Percentiles rank a stretch among this genome's conserved stretches.
Conservation (phyloP, 2,888 invertebrate species). For the Diarsia mendica region DNA sequence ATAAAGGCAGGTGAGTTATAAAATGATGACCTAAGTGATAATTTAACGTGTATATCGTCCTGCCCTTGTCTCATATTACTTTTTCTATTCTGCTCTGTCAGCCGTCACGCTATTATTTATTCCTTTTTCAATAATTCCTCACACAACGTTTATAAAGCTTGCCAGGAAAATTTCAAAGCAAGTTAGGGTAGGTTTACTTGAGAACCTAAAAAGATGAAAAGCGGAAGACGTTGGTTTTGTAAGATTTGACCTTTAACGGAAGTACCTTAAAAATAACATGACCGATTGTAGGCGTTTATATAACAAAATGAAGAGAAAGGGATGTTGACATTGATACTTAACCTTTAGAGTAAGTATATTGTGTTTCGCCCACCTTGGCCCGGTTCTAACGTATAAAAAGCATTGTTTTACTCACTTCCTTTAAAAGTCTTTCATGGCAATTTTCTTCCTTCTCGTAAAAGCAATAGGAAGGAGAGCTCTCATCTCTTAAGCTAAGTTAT, state of each 20-base stretch:
- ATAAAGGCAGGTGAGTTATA: not conserved
- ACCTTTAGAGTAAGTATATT: conserved; percentile 16
- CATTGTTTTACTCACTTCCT: conserved; percentile 31
- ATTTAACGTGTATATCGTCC: too few species aligned
- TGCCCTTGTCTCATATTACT: too few species aligned
- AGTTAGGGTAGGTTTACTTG: not conserved
- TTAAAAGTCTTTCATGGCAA: conserved; percentile 20
- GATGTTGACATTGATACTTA: conserved; percentile 22
- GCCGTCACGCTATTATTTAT: too few species aligned
- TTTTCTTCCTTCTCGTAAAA: conserved; percentile 9
- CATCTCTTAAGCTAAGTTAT: conserved; percentile 23
- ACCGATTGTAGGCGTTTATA: conserved; percentile 6
- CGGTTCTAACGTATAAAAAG: conserved; percentile 19
- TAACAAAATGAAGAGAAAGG: conserved; percentile 15
- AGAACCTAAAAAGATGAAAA: not conserved
- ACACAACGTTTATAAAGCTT: not conserved
- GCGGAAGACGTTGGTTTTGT: not conserved
- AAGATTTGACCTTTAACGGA: not conserved
- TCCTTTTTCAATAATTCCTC: too few species aligned
- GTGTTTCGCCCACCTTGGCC: conserved; percentile 31
- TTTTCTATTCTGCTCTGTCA: too few species aligned
- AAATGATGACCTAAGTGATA: not conserved
- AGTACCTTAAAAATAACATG: conserved; percentile 1
- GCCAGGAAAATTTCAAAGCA: not conserved
- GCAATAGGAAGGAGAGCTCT: not conserved